These are phyloP conservation scores for Cerastis leucographa DNA, from an alignment of 2,888 invertebrate species.

Conservation along the genomic window DNA sequence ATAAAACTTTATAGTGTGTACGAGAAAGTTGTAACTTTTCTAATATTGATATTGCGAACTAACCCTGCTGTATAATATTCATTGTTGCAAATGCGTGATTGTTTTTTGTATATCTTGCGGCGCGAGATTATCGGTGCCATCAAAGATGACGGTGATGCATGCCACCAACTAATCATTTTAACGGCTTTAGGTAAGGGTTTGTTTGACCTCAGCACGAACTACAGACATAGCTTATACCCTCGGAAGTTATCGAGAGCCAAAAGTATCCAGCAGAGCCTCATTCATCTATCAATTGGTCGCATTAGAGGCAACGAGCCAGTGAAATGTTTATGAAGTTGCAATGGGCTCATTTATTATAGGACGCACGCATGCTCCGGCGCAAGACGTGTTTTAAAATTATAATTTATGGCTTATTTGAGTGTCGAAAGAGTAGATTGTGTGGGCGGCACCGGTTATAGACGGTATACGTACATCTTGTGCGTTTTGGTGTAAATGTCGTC, in stretches of 20 bases:
- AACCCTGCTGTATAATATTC: slow-evolving; percentile 24
- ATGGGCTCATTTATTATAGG: slow-evolving; percentile 74
- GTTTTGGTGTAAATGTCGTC: slow-evolving; percentile 69
- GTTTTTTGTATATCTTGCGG: slow-evolving; percentile 45
- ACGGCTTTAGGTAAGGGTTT: slow-evolving; percentile 43
- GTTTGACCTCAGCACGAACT: slow-evolving; percentile 39
- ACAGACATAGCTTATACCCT: slow-evolving; percentile 38
- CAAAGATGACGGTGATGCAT: slow-evolving; percentile 30
- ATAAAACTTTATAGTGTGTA: slow-evolving; percentile 59
- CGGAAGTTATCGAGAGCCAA: slow-evolving; percentile 30
- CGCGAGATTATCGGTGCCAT: slow-evolving; percentile 34
- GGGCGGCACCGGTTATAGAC: slow-evolving; percentile 80
- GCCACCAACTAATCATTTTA: slow-evolving; percentile 37
- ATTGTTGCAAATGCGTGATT: slow-evolving; percentile 46
- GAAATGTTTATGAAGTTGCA: slow-evolving; percentile 73
- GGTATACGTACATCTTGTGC: slow-evolving; percentile 51
- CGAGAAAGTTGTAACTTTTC: slow-evolving; percentile 57
- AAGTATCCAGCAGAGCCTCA: slow-evolving; percentile 58
- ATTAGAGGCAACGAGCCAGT: slow-evolving; percentile 63
- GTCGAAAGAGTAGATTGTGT: slow-evolving; percentile 87
- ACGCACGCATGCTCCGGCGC: slow-evolving; percentile 72
- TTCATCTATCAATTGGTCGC: slow-evolving; percentile 66
- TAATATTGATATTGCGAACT: slow-evolving; percentile 33
- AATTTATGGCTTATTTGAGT: slow-evolving; percentile 88
- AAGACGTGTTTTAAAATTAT: slow-evolving; percentile 86